These are phyloP conservation scores for Chelon labrosus DNA, from an alignment of 2,797 vertebrate species.

Conservation along the genomic window DNA sequence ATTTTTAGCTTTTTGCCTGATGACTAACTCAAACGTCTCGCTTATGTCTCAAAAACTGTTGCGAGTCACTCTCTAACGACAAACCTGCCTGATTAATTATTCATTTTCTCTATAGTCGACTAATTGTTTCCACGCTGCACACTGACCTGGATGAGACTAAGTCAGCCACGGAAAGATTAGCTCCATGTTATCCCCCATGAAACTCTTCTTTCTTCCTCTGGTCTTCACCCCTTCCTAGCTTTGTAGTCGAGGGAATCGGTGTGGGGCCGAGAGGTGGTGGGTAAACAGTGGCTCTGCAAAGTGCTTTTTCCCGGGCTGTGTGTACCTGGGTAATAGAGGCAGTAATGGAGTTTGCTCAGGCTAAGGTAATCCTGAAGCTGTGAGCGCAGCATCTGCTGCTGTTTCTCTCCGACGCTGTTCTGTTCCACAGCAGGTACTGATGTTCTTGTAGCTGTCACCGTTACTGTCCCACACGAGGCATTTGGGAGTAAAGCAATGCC, in stretches of 20 bases:
- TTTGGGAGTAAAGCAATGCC: constrained; percentile 49
- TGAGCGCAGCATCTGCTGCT: constrained; percentile 66
- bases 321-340: constrained; percentile 77
- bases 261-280: constrained; percentile 58
- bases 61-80: neutral
- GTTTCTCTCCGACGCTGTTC: constrained; percentile 52
- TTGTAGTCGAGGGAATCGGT: constrained; percentile 54
- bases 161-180: constrained; percentile 11
- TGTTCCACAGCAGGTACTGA: constrained; percentile 67
- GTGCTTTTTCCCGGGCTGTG: constrained; percentile 71
- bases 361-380: constrained; percentile 75
- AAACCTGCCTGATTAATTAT: constrained; percentile 3
- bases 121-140: neutral
- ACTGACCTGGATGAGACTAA: neutral
- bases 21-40: neutral
- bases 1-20: neutral
- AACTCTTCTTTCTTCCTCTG: constrained; percentile 20
- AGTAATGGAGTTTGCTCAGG: constrained; percentile 82
- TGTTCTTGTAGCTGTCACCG: constrained; percentile 64
- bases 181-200: constrained; percentile 19
- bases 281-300: constrained; percentile 77
- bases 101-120: neutral
- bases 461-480: constrained; percentile 63
- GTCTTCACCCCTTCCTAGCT: constrained; percentile 47
- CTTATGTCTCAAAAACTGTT: neutral